Evolutionary conservation across 2,888 invertebrate species (phyloP), one percentile per base, ranked within the genome.

Genomic region (Sepioteuthis lessoniana): DNA sequence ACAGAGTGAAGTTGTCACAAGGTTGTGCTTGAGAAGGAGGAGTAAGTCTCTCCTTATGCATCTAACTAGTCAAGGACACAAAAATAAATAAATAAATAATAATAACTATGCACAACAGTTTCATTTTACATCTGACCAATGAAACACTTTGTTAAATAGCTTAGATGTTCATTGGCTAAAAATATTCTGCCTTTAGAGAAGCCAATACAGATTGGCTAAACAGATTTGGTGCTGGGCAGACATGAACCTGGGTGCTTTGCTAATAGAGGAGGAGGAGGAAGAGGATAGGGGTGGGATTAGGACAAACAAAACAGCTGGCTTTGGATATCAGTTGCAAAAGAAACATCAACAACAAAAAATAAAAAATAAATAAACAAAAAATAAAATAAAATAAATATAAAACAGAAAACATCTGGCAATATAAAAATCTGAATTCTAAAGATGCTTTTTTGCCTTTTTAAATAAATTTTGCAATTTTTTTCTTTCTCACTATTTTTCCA

Each of bases 221-320:
- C 13, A 76, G 76, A 76, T 76, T 76, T n/a, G 42, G 46, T 92
- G n/a, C 46, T 92, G 91, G 91, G n/a, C 47, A 92, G 31, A 46
- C 47, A 92, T 47, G 46, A 91, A 91, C 92, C 47, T 92, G 92
- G 47, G 92, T 92, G 92, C 92, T 21, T 92, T 42, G 92, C 38
- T 92, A 92, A 21, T 31, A 47, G 42, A 37, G 31, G 35, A 31
- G 5, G 13, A 16, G 8, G 47, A 47, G 5, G 21, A 47, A 25
- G 13, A 31, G 21, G 92, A 16, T 16, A 2, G 60, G 31, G 60
- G 25, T 0, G 55, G 55, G 55, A 25, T 19, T 5, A 55, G 60
- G 60, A 31, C 60, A 60, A 76, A 76, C 35, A 76, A 42, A 76
- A 35, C 76, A 76, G 76, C 76, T 55, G n/a, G 76, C 76, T 76